These are phyloP conservation scores for Sebastes alutus DNA, from an alignment of 2,797 vertebrate species.

Conservation along the genomic window DNA sequence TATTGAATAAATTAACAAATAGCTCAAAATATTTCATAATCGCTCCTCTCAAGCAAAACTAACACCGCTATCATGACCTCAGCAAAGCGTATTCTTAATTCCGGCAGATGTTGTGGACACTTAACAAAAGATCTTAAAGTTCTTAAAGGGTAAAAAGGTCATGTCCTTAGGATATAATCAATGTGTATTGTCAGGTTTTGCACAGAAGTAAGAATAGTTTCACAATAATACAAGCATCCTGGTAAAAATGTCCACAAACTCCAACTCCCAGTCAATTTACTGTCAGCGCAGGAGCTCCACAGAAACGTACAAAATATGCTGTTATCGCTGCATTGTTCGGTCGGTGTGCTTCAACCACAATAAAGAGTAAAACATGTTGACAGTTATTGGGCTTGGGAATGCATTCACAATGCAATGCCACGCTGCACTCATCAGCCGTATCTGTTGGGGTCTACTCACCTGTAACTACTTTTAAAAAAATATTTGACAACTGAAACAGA, in stretches of 20 bases:
- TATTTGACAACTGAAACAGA: not conserved
- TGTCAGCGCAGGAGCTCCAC: too few species aligned
- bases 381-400: not conserved
- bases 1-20: not conserved
- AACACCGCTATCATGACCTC: not conserved
- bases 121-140: too few species aligned
- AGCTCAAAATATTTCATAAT: not conserved
- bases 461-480: not conserved
- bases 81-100: not conserved
- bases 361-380: not conserved
- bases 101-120: not conserved
- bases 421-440: not conserved
- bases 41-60: not conserved
- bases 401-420: not conserved
- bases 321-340: not conserved
- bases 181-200: not conserved
- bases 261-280: not conserved
- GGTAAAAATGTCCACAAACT: not conserved
- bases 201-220: not conserved
- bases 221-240: not conserved
- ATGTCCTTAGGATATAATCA: not conserved
- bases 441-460: not conserved
- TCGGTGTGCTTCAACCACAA: not conserved
- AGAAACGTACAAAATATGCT: not conserved
- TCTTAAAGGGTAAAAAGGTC: too few species aligned